A percentile compares a stretch with the other conserved stretches of the same genome.
Conservation (phyloP, 2,797 vertebrate genomes). For the Rousettus madagascariensis region DNA sequence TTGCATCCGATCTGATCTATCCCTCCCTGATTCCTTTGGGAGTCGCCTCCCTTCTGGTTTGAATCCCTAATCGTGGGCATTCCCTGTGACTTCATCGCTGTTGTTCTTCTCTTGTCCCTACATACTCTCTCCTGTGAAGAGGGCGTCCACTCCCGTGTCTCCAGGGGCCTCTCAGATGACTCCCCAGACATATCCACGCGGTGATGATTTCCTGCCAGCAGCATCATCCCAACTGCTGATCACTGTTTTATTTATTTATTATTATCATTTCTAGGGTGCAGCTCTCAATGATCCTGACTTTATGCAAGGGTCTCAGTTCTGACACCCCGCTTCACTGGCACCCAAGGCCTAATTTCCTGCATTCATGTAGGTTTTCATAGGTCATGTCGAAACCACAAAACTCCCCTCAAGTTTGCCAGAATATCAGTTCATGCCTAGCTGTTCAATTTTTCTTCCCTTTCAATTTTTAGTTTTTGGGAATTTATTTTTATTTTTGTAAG, state of each 20-base stretch:
- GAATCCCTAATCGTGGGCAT: neutral
- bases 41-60: neutral
- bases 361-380: neutral
- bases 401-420: neutral
- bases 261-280: too few species aligned
- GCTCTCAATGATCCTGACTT: neutral
- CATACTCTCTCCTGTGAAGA: neutral
- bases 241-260: neutral
- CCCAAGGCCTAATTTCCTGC: neutral
- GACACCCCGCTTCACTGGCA: neutral
- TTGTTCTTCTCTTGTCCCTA: neutral
- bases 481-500: neutral
- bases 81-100: neutral
- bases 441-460: neutral
- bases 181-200: neutral
- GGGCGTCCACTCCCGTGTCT: neutral
- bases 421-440: neutral
- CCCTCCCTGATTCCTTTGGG: neutral
- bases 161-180: neutral
- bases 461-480: neutral
- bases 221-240: neutral
- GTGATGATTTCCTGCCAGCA: neutral
- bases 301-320: neutral
- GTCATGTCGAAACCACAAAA: neutral
- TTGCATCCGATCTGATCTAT: neutral